Percentiles rank a stretch among this genome's conserved stretches.
These are phyloP conservation scores for Aradophagus sp. DNA, from an alignment of 1,140 invertebrate genomes.

Conservation along the genomic window DNA sequence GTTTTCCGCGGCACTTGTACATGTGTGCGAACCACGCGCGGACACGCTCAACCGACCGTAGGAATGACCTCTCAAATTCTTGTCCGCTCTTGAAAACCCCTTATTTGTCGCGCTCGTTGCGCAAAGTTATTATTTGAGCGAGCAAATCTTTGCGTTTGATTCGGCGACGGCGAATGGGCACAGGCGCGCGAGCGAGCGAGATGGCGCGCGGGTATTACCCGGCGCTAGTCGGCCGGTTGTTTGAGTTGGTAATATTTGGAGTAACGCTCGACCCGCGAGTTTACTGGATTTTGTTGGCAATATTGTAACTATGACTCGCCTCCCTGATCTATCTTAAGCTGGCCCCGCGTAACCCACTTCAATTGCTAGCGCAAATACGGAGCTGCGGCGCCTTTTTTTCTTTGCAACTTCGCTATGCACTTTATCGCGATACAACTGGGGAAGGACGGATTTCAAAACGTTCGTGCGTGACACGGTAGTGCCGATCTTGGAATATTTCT, in stretches of 20 bases:
- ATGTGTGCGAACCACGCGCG: background rate
- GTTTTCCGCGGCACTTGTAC: slow-evolving; percentile 10
- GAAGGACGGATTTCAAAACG: too few relatives aligned
- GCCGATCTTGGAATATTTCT: too few relatives aligned
- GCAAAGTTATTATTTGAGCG: slow-evolving; percentile 66
- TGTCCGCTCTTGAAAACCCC: slow-evolving; percentile 54
- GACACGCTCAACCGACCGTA: slow-evolving; percentile 10
- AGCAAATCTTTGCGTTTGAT: slow-evolving; percentile 69
- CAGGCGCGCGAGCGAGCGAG: slow-evolving; percentile 40
- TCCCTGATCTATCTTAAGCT: slow-evolving; percentile 56
- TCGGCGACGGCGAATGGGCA: slow-evolving; percentile 54
- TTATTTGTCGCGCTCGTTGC: slow-evolving; percentile 57
- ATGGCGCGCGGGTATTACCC: slow-evolving; percentile 55
- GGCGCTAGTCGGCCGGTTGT: slow-evolving; percentile 63
- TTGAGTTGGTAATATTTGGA: slow-evolving; percentile 71
- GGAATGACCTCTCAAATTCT: slow-evolving; percentile 50
- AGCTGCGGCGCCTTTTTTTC: too few relatives aligned
- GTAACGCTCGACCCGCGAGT: slow-evolving; percentile 66
- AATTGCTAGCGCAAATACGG: slow-evolving; percentile 25
- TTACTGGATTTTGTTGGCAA: slow-evolving; percentile 68
- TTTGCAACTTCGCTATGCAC: slow-evolving; percentile 22
- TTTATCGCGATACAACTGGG: background rate
- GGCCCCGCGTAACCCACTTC: slow-evolving; percentile 44
- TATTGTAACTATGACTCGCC: slow-evolving; percentile 63
- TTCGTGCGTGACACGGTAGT: too few relatives aligned